Base-by-base conservation (phyloP, 2,888 invertebrate genomes). In the Drosophila setosimentum region DNA sequence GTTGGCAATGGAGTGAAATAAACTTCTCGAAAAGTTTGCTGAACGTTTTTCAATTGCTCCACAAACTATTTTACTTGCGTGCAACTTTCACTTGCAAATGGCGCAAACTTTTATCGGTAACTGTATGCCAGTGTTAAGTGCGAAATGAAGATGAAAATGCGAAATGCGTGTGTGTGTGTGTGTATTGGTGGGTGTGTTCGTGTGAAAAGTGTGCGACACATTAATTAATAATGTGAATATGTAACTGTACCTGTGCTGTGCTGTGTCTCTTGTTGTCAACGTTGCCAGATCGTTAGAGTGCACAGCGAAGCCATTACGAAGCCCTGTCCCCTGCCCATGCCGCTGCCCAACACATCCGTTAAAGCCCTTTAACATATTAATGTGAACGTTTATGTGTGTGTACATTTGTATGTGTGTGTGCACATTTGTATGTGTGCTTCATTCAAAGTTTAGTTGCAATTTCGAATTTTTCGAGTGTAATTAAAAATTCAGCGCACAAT, bases 201-300 rank as follows among this genome's bases (percentile, higher is more conserved):
- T 55, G 58, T 75, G 66, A 68, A 55, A 71, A 45, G 45, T 24
- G 58, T 67, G 89, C 79, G 82, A 82, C 68, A 73, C 84, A 87
- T 89, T 85, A 84, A 89, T 84, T 89, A 89, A 85, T 85, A 85
- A 89, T 85, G 84, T 65, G 72, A 79, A 89, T 73, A n/a, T 37
- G 27, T 55, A 71, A 70, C 83, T 68, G 65, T 65, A 50, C 60
- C 57, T 42, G 37, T 32, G 40, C 40, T 37, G 6, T 45, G 27
- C 59, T 59, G 50, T 33, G 48, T 57, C 29, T 40, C 55, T 35
- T 33, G 29, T 30, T 51, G 61, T 13, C 21, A 37, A 42, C 50
- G 30, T 54, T 69, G 51, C 59, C 70, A 69, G 70, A 69, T 69
- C 60, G 58, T 69, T 60, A 40, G 53, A 53, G 53, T 69, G 70